These are phyloP conservation scores for Diplolepis rosae DNA, from an alignment of 2,888 invertebrate species.

Conservation along the genomic window DNA sequence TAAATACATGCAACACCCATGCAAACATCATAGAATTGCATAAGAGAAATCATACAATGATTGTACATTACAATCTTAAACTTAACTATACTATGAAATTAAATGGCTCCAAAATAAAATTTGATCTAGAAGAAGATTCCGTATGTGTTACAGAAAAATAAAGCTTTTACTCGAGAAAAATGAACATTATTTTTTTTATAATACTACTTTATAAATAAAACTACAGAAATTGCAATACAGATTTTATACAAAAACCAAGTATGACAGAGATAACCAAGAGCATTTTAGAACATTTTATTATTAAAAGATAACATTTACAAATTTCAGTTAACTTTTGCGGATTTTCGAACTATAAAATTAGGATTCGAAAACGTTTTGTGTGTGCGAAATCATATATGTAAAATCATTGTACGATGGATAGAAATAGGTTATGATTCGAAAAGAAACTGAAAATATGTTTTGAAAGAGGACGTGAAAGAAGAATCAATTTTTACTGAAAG, in stretches of 20 bases:
- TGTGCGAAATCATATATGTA: slow-evolving; percentile 3
- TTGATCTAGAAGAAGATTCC: background rate
- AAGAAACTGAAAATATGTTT: background rate
- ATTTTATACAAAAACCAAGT: too few species aligned
- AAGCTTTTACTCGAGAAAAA: too few species aligned
- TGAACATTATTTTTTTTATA: too few species aligned
- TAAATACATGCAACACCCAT: too few species aligned
- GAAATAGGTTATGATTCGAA: slow-evolving; percentile 25
- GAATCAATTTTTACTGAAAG: background rate
- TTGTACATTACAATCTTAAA: background rate
- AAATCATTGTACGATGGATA: slow-evolving; percentile 17
- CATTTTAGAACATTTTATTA: background rate
- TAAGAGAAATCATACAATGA: background rate
- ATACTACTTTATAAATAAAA: too few species aligned
- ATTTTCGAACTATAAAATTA: slow-evolving; percentile 17
- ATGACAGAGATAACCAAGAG: background rate
- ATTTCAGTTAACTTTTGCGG: background rate
- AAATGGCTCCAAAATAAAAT: background rate
- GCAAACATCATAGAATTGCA: background rate
- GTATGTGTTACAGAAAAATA: background rate
- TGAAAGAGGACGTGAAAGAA: background rate
- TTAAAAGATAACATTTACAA: background rate
- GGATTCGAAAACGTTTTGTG: slow-evolving; percentile 7
- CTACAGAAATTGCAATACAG: too few species aligned
- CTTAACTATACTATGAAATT: background rate